Percentiles rank a stretch among this genome's conserved stretches.
Evolutionary conservation across 2,888 invertebrate species (phyloP).

Genomic region (Heteromurus nitidus): DNA sequence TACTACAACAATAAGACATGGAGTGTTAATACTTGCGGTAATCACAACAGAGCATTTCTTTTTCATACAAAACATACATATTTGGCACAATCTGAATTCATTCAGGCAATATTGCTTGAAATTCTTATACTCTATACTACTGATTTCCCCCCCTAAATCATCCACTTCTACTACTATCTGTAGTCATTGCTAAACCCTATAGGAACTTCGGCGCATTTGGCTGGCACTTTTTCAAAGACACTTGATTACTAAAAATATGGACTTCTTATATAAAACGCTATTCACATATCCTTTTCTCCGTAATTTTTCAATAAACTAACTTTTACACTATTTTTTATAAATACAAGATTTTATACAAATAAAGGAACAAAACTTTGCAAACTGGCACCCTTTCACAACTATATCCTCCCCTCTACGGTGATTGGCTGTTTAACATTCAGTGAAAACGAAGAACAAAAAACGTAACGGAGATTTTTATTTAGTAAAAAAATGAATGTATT

Average conservation of each 20-base stretch:
- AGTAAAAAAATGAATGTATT: too few species aligned
- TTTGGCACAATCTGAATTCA: conserved; percentile 64
- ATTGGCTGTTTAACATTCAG: too few species aligned
- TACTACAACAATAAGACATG: too few species aligned
- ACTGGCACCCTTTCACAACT: too few species aligned
- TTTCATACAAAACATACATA: conserved; percentile 22
- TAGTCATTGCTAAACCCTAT: not conserved
- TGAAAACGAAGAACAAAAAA: too few species aligned
- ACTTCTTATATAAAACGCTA: not conserved
- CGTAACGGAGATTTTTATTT: too few species aligned
- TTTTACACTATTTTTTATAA: not conserved
- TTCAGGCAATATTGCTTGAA: conserved; percentile 7
- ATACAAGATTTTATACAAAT: conserved; percentile 52
- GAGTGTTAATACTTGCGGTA: too few species aligned
- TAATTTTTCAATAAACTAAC: too few species aligned
- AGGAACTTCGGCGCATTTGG: not conserved
- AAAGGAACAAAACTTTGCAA: conserved; percentile 15
- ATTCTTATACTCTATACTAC: not conserved
- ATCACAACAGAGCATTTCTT: too few species aligned
- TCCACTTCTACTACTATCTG: too few species aligned
- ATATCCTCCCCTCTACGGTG: not conserved
- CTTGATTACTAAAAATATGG: conserved; percentile 1
- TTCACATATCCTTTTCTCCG: too few species aligned
- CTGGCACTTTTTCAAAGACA: not conserved
- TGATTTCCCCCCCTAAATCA: not conserved